phyloP scores from a whole-genome alignment of 2,888 invertebrate species.

The Drosophila mettleri region DNA sequence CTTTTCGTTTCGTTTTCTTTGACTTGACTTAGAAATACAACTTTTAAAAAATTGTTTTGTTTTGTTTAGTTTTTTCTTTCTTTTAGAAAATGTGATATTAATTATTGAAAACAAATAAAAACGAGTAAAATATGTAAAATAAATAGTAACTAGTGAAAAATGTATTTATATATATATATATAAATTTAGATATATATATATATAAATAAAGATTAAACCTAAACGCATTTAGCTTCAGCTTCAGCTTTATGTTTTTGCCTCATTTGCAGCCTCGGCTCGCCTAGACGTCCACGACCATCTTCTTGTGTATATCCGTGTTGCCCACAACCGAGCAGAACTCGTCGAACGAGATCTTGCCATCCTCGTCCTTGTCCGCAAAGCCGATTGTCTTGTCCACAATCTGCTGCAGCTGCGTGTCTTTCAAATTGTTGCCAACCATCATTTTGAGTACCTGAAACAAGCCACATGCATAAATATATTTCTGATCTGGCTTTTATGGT shows the following conservation, averaged over 20 bases:
- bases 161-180: conserved; percentile 41
- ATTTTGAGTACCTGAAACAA: conserved; percentile 93
- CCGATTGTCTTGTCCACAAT: conserved; percentile 99
- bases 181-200: conserved; percentile 23
- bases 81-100: conserved; percentile 57
- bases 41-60: conserved; percentile 51
- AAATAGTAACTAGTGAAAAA: conserved; percentile 65
- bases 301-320: conserved; percentile 99
- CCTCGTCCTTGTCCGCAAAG: conserved; percentile 99
- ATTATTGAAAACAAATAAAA: conserved; percentile 28
- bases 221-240: conserved; percentile 15
- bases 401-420: conserved; percentile 99
- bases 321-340: conserved; percentile 99
- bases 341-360: conserved; percentile 99
- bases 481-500: too few relatives aligned
- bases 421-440: conserved; percentile 99
- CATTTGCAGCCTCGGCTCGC: not conserved
- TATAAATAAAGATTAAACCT: conserved; percentile 41
- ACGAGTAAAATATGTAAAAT: conserved; percentile 33
- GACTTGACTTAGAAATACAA: conserved; percentile 56
- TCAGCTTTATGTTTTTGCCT: not conserved
- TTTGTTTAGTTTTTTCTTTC: conserved; percentile 31
- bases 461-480: too few relatives aligned
- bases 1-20: conserved; percentile 3
- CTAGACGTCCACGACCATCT: conserved; percentile 99